Evolutionary conservation across 2,113 vertebrate species (phyloP).

Genomic region (Dinomys branickii): DNA sequence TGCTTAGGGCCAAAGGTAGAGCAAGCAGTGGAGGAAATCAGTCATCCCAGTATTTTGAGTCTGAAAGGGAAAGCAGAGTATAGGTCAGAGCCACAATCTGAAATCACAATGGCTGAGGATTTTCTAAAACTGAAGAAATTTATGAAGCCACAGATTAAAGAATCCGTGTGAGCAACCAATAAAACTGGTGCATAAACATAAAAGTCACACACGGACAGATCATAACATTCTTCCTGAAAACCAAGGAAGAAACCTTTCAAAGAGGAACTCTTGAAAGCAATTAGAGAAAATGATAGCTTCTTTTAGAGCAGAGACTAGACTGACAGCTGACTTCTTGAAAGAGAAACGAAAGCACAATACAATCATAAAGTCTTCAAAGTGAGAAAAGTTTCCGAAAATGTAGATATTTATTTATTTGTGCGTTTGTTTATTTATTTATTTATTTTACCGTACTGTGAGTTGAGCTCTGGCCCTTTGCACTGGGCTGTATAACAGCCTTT

Average conservation of each 20-base stretch:
- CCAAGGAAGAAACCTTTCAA: background rate
- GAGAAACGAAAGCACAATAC: background rate
- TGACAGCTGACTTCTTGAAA: background rate
- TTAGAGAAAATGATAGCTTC: background rate
- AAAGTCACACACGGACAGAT: background rate
- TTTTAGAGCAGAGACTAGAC: background rate
- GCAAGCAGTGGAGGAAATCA: background rate
- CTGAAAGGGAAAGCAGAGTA: background rate
- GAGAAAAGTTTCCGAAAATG: background rate
- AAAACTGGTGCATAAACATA: background rate
- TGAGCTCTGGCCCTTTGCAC: background rate
- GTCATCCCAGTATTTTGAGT: background rate
- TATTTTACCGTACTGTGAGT: background rate
- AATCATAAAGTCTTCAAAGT: background rate
- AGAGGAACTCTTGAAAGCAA: background rate
- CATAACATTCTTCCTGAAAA: background rate
- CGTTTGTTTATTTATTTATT: background rate
- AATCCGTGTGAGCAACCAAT: background rate
- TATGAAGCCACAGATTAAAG: background rate
- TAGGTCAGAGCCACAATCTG: background rate
- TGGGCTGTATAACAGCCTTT: background rate
- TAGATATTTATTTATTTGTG: background rate
- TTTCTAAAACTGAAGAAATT: background rate
- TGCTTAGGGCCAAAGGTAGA: background rate
- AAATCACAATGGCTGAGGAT: background rate